Evolutionary conservation across 2,797 vertebrate species (phyloP).

Genomic region (Danio kyathit): DNA sequence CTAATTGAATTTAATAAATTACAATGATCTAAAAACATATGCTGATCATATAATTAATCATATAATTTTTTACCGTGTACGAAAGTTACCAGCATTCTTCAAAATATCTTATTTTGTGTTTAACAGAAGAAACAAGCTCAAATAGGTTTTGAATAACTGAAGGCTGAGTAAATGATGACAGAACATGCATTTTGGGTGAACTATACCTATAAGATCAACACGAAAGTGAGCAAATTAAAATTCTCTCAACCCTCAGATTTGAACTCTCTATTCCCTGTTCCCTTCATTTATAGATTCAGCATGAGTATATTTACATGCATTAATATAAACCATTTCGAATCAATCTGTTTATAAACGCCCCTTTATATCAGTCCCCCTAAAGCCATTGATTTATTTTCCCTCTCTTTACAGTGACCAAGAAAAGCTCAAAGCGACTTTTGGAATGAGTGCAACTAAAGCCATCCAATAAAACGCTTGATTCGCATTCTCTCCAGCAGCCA

Average conservation of each 20-base stretch:
- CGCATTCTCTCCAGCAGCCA: not conserved
- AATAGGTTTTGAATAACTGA: too few relatives aligned
- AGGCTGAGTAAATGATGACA: too few relatives aligned
- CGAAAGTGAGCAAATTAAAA: not conserved
- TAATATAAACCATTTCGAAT: not conserved
- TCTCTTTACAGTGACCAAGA: conserved; percentile 1
- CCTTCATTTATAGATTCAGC: not conserved
- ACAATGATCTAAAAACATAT: too few relatives aligned
- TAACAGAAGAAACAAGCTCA: too few relatives aligned
- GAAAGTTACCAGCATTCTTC: too few relatives aligned
- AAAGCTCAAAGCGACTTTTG: conserved; percentile 32
- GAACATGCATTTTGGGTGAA: too few relatives aligned
- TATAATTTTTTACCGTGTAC: too few relatives aligned
- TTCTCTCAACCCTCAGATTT: not conserved
- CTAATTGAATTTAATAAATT: too few relatives aligned
- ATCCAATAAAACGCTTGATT: conserved; percentile 20
- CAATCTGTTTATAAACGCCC: not conserved
- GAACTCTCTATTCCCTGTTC: not conserved
- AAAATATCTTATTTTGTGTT: too few relatives aligned
- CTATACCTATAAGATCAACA: too few relatives aligned
- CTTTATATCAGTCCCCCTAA: too few relatives aligned
- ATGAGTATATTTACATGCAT: not conserved
- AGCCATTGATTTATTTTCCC: conserved; percentile 7
- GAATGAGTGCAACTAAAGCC: conserved; percentile 11
- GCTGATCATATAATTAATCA: too few relatives aligned